A percentile compares a stretch with the other conserved stretches of the same genome.
These are phyloP conservation scores for Brevimyrus niger DNA, from an alignment of 2,113 vertebrate species.

Conservation along the genomic window DNA sequence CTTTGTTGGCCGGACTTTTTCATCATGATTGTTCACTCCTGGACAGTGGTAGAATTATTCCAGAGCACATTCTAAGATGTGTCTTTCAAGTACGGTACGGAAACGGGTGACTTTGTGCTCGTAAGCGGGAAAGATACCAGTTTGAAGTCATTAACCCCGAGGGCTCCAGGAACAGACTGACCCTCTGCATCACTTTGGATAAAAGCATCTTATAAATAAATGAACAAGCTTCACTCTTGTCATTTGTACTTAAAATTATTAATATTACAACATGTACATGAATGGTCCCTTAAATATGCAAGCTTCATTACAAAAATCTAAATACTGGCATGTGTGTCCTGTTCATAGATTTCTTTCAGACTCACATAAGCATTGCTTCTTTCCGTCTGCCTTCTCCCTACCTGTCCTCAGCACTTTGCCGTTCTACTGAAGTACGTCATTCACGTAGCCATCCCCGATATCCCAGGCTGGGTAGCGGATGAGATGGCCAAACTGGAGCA, in stretches of 20 bases:
- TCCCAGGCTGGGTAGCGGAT: slow-evolving; percentile 88
- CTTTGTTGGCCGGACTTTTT: not conserved
- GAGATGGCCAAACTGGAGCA: slow-evolving; percentile 93
- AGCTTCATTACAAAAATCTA: not conserved
- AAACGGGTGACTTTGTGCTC: not conserved
- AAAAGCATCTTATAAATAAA: not conserved
- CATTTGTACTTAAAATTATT: not conserved
- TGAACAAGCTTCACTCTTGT: not conserved
- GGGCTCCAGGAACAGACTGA: not conserved
- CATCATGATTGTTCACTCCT: not conserved
- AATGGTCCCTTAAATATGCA: not conserved
- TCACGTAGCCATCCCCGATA: slow-evolving; percentile 84
- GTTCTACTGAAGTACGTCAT: slow-evolving; percentile 87
- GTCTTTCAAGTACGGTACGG: not conserved
- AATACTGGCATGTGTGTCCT: slow-evolving; percentile 18
- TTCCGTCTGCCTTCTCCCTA: slow-evolving; percentile 26
- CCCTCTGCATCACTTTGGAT: not conserved
- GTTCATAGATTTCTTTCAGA: not conserved
- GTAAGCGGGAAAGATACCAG: not conserved
- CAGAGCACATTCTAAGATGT: not conserved
- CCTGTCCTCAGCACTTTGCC: slow-evolving; percentile 74
- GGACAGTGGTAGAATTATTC: not conserved
- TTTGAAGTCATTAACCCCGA: not conserved
- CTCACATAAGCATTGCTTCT: not conserved
- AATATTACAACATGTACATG: not conserved